phyloP scores from a whole-genome alignment of 2,888 invertebrate species.

The Agrilus biguttatus region DNA sequence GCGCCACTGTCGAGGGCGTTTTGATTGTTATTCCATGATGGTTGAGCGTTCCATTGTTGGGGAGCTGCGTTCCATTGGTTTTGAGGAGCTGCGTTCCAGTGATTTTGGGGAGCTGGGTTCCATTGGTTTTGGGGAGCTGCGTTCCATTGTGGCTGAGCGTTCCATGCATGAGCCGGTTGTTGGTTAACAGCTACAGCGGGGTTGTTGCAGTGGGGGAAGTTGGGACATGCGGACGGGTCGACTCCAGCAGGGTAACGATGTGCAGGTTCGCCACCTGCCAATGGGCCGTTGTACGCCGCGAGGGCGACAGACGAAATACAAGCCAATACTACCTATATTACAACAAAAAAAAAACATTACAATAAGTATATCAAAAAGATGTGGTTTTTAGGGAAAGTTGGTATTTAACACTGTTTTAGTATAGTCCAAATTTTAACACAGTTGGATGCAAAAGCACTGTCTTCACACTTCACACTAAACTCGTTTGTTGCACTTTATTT shows the following conservation, averaged over 20 bases:
- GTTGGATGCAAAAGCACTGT: background rate
- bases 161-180: constrained; percentile 4
- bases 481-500: background rate
- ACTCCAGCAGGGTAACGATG: constrained; percentile 28
- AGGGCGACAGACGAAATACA: constrained; percentile 21
- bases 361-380: background rate
- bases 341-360: background rate
- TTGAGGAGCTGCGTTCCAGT: constrained; percentile 3
- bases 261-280: constrained; percentile 29
- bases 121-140: constrained; percentile 7
- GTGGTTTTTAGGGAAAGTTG: too few relatives aligned
- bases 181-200: constrained; percentile 28
- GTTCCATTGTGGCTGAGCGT: constrained; percentile 2
- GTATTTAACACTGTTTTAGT: background rate
- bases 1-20: constrained; percentile 25
- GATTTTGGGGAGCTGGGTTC: constrained; percentile 6
- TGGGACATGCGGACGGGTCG: constrained; percentile 31
- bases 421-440: background rate
- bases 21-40: constrained; percentile 13
- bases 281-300: constrained; percentile 27
- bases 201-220: constrained; percentile 29
- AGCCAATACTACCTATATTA: constrained; percentile 25
- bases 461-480: background rate
- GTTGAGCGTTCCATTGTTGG: constrained; percentile 8
- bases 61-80: constrained; percentile 14